Evolutionary conservation across 2,888 invertebrate genomes (phyloP).

Genomic region (Colletes collaris): DNA sequence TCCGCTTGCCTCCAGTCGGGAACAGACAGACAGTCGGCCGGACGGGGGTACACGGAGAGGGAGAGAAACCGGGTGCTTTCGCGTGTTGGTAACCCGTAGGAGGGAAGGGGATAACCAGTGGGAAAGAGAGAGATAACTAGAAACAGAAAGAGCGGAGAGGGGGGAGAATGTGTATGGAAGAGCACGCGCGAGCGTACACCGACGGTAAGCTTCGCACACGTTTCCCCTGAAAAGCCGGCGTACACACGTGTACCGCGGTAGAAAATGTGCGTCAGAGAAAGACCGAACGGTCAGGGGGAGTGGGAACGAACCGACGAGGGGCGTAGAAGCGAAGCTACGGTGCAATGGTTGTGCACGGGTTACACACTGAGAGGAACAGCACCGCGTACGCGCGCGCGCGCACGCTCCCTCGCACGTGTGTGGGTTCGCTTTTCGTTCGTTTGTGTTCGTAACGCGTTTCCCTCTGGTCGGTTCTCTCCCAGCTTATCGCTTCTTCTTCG

Average conservation of each 20-base stretch:
- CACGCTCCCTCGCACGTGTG: not conserved
- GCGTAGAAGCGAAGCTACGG: not conserved
- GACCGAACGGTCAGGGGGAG: conserved; percentile 1
- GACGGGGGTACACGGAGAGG: conserved; percentile 26
- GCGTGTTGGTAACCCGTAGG: too few species aligned
- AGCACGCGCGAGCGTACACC: not conserved
- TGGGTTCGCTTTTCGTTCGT: not conserved
- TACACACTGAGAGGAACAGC: not conserved
- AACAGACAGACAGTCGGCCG: conserved; percentile 37
- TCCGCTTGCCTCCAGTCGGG: conserved; percentile 38
- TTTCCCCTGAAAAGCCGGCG: conserved; percentile 21
- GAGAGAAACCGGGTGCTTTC: conserved; percentile 19
- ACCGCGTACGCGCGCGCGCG: not conserved
- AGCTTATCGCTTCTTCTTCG: conserved; percentile 46
- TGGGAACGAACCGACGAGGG: not conserved
- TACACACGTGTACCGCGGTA: conserved; percentile 40
- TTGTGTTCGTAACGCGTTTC: conserved; percentile 36
- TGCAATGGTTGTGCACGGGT: not conserved
- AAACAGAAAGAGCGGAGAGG: not conserved
- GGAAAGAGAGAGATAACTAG: not conserved
- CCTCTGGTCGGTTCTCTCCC: conserved; percentile 10
- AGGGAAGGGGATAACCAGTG: not conserved
- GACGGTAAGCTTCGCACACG: not conserved
- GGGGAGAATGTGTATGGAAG: not conserved
- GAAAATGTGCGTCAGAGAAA: conserved; percentile 37